These are phyloP conservation scores for Rotaria sp. DNA, from an alignment of 2,888 invertebrate species.

Conservation along the genomic window DNA sequence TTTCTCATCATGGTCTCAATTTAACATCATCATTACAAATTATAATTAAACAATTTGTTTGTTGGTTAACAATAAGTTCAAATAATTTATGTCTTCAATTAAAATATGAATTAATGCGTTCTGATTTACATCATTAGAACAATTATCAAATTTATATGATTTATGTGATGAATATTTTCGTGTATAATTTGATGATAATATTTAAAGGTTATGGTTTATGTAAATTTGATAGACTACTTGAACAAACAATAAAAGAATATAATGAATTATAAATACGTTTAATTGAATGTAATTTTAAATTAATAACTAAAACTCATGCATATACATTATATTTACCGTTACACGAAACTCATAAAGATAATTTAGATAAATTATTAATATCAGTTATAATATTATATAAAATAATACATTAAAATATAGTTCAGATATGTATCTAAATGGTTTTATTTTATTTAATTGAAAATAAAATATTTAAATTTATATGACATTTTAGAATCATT, in stretches of 20 bases:
- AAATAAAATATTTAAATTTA: not conserved
- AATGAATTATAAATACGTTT: slow-evolving; percentile 1
- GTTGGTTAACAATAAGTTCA: slow-evolving; percentile 62
- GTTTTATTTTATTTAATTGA: slow-evolving; percentile 24
- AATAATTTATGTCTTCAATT: not conserved
- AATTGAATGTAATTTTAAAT: slow-evolving; percentile 24
- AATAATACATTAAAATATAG: not conserved
- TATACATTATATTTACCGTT: slow-evolving; percentile 13
- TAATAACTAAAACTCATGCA: not conserved
- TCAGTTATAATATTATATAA: not conserved
- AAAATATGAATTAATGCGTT: slow-evolving; percentile 3
- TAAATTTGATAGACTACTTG: not conserved
- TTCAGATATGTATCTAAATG: not conserved
- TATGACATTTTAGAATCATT: not conserved
- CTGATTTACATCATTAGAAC: slow-evolving; percentile 17
- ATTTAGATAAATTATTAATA: slow-evolving; percentile 22
- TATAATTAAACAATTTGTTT: slow-evolving; percentile 78
- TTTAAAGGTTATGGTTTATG: not conserved
- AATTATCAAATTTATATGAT: slow-evolving; percentile 14
- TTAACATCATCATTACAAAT: slow-evolving; percentile 85
- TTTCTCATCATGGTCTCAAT: slow-evolving; percentile 64
- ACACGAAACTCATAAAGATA: slow-evolving; percentile 4
- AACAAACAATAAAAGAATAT: not conserved
- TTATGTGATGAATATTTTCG: not conserved
- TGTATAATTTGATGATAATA: not conserved